Base-by-base conservation (phyloP, 2,113 vertebrate genomes). In the Phyllostomus hastatus region DNA sequence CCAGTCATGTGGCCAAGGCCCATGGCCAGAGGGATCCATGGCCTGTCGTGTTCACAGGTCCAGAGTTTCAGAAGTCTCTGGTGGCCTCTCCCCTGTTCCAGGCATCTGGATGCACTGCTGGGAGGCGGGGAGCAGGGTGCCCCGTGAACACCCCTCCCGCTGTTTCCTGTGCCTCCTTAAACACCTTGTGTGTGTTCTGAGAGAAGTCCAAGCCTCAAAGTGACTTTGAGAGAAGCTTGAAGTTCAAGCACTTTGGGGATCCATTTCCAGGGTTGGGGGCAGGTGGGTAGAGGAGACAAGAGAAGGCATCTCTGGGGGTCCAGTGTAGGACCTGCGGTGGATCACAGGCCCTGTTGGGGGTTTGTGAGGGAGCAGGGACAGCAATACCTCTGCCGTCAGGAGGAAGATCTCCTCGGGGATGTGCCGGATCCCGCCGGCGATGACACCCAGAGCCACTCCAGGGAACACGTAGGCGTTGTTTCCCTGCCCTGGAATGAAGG, bases 381-480 rank as follows among this genome's bases (percentile, higher is more conserved):
- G 33, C 7, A 50, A 91, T 96, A 99, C 99, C 99, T 99, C 99
- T 94, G 99, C 99, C 4, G 99, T 99, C 96, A 99, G 98, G 96
- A 99, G 99, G 98, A 99, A 99, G 98, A 99, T 97, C 35, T 99
- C 99, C 0, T 99, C 99, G 0, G 99, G 99, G 97, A 99, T 99
- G 97, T 99, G 99, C 59, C 99, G 99, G 87, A 99, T 98, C 28
- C 99, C 98, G 0, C 99, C 99, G 24, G 99, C 98, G 0, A 99
- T 99, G 70, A 99, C 97, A 0, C 99, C 99, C 97, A 99, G 92
- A 3, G 99, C 99, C 31, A 99, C 99, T 48, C 99, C 99, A 0
- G 99, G 99, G 95, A 99, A 99, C 82, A 99, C 99, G 0, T 99
- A 99, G 83, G 99, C 99, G 0, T 99, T 99, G 98, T 99, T 99